Base-by-base conservation (phyloP, 2,888 invertebrate genomes). In the Chrysina gloriosa region DNA sequence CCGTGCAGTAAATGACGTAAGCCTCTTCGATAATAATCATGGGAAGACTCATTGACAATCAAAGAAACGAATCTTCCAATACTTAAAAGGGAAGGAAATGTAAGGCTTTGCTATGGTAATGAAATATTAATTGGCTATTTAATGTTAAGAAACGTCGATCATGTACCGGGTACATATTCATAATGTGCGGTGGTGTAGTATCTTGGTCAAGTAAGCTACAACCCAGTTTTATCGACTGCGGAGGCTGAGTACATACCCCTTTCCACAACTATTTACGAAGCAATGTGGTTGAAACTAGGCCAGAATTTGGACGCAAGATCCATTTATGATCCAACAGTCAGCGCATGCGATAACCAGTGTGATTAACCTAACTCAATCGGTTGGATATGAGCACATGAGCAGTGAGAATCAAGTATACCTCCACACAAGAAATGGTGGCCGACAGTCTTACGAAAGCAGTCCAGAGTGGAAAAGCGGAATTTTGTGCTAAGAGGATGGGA, bases 101-200 rank as follows among this genome's bases (percentile, higher is more conserved):
- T n/a, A n/a, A n/a, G n/a, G n/a, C n/a, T n/a, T n/a, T n/a, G n/a
- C n/a, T n/a, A n/a, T n/a, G n/a, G n/a, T n/a, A n/a, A n/a, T n/a
- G n/a, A n/a, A n/a, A n/a, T n/a, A n/a, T n/a, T n/a, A n/a, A n/a
- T n/a, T n/a, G n/a, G n/a, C n/a, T n/a, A n/a, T n/a, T n/a, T n/a
- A n/a, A n/a, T n/a, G n/a, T n/a, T n/a, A n/a, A n/a, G n/a, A n/a
- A n/a, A n/a, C n/a, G n/a, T n/a, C n/a, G n/a, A n/a, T n/a, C n/a
- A n/a, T n/a, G n/a, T n/a, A n/a, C n/a, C n/a, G n/a, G n/a, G n/a
- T 69, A 36, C 29, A 48, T 69, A 1, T 63, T 71, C 23, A 56
- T 68, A 19, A 58, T 54, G 3, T 39, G 39, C 5, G 23, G 34
- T 19, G 65, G 45, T 21, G 36, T 36, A n/a, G 48, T 69, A 58